Conservation (phyloP, 2,113 vertebrate genomes). For the Microcebus lehilahytsara region DNA sequence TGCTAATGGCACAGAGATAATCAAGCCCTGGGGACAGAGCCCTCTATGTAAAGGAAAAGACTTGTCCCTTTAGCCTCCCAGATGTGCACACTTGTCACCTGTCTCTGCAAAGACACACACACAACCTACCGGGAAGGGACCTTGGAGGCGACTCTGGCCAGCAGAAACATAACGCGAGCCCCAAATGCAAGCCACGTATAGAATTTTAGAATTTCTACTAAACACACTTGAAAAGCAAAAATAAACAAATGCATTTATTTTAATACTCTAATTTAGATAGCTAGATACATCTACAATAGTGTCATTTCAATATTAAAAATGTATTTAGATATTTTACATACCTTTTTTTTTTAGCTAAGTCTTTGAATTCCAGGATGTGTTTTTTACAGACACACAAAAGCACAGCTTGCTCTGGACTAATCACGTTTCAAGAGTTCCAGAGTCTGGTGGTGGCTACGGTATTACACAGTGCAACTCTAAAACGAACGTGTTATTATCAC, state of each 20-base stretch:
- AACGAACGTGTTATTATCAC: not conserved
- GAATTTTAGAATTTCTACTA: not conserved
- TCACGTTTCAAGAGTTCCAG: not conserved
- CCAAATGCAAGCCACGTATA: not conserved
- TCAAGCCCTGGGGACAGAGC: constrained; percentile 22
- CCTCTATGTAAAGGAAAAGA: constrained; percentile 45
- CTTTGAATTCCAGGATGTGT: not conserved
- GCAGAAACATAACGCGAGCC: not conserved
- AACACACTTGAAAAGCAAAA: not conserved
- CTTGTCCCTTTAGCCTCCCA: not conserved
- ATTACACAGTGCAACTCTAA: not conserved
- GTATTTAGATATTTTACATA: not conserved
- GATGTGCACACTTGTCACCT: not conserved
- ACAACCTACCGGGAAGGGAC: not conserved
- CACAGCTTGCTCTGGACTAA: not conserved
- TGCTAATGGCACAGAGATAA: not conserved
- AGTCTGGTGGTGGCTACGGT: not conserved
- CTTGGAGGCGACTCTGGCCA: not conserved
- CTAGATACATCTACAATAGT: not conserved
- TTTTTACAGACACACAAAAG: not conserved
- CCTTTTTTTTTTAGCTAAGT: not conserved
- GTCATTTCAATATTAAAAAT: not conserved
- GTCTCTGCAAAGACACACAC: not conserved
- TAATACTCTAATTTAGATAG: not conserved
- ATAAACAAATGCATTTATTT: not conserved